These are phyloP conservation scores for Loxodonta africana DNA, from an alignment of 2,113 vertebrate species.

Conservation along the genomic window DNA sequence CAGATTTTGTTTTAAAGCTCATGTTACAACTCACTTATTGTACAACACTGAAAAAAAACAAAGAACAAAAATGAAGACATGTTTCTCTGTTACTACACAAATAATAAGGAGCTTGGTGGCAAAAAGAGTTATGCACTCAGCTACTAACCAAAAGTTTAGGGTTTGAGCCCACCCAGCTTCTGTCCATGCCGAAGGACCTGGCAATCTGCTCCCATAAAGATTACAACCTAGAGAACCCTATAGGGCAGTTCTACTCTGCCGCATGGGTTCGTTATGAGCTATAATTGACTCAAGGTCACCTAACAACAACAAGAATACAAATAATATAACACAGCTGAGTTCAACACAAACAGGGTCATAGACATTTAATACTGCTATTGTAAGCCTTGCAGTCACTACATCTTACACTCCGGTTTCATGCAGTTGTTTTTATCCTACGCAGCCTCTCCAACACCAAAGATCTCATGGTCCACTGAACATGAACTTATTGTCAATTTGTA, in stretches of 20 bases:
- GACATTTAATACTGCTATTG: conserved; percentile 61
- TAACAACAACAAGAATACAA: background rate
- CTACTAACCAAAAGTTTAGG: background rate
- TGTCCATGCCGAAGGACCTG: background rate
- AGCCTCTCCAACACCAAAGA: conserved; percentile 72
- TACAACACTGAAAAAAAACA: background rate
- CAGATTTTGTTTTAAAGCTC: conserved; percentile 45
- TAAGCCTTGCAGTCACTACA: conserved; percentile 55
- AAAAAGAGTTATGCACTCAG: background rate
- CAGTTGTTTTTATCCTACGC: conserved; percentile 62
- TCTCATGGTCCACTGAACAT: conserved; percentile 67
- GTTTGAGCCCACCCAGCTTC: background rate
- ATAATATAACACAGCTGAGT: background rate
- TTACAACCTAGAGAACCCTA: background rate
- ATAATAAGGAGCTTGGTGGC: background rate
- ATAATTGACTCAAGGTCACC: background rate
- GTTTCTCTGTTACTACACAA: conserved; percentile 42
- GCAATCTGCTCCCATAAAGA: background rate
- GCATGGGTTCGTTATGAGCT: background rate
- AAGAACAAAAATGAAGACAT: background rate
- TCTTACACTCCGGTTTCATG: conserved; percentile 77
- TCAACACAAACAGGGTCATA: background rate
- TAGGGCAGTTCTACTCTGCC: background rate
- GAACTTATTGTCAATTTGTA: conserved; percentile 75
- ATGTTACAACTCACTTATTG: background rate